phyloP scores from a whole-genome alignment of 1,140 invertebrate species.

The Zophobas atratus region DNA sequence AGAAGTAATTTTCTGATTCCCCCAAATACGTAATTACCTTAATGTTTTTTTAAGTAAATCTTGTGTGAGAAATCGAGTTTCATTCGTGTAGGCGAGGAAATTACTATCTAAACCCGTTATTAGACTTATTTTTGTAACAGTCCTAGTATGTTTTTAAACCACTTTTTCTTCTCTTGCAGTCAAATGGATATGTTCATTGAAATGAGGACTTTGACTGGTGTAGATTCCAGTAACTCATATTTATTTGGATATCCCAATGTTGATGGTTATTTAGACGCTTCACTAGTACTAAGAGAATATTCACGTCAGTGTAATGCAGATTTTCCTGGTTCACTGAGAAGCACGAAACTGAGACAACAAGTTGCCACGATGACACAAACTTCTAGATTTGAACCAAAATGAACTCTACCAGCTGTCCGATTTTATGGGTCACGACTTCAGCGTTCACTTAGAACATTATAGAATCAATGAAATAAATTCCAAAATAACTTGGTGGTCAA shows the following conservation, averaged over 20 bases:
- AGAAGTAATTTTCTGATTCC: too few species aligned
- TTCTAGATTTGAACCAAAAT: background rate
- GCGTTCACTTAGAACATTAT: background rate
- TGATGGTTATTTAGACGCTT: background rate
- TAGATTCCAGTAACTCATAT: background rate
- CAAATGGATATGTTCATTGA: background rate
- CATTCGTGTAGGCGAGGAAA: too few species aligned
- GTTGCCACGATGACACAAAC: background rate
- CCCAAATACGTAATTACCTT: too few species aligned
- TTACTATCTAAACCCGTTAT: too few species aligned
- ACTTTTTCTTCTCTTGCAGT: too few species aligned
- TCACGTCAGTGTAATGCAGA: background rate
- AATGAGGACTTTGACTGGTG: background rate
- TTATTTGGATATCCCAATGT: background rate
- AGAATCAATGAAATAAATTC: background rate
- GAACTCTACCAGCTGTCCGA: background rate
- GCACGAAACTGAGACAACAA: background rate
- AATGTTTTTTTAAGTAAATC: too few species aligned
- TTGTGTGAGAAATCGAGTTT: too few species aligned
- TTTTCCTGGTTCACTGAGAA: background rate
- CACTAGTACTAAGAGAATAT: background rate
- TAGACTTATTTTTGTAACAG: too few species aligned
- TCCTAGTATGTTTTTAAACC: too few species aligned
- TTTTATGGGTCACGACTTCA: background rate
- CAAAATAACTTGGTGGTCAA: too few species aligned